Evolutionary conservation across 2,888 invertebrate species (phyloP), one percentile per base, ranked within the genome.

Genomic region (Ditula angustiorana): DNA sequence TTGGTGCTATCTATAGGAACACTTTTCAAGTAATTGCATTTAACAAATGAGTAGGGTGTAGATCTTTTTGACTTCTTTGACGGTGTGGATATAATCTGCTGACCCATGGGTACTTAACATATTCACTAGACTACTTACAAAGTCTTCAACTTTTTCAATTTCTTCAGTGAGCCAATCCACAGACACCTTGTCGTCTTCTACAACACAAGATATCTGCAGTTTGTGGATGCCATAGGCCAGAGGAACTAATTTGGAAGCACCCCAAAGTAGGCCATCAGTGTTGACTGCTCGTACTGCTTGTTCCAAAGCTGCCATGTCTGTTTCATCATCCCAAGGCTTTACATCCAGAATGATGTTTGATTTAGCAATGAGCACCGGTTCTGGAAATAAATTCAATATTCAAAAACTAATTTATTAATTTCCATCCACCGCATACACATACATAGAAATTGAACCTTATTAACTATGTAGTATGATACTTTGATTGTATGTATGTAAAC

Each of bases 141-240:
- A 96, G 76, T 98, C 98, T 89, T 98, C 97, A 76, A 95, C 90
- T 74, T 95, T 96, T 80, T 97, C 96, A 73, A 99, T 96, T 85
- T 96, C 94, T 87, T 99, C 99, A 74, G 95, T 96, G 30, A 98
- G 93, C 95, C 95, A 96, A 84, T 98, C 98, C 53, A 97, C 94
- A 35, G 97, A 97, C 19, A 99, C 97, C 89, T 98, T 98, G n/a
- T 98, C 98, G 87, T 99, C 99, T 93, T 98, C 98, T 35, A 99
- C 97, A 47, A 98, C 98, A 86, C 96, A 97, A 30, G 96, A 96
- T 75, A 99, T 98, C 87, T 97, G 97, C 61, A 99, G 93, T 85
- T 99, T 99, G 75, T 96, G 95, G 75, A 99, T 98, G 61, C 98
- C 98, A 90, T 96, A 99, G 4, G 97, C 98, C 37, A 99, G 94